Evolutionary conservation across 2,113 vertebrate species (phyloP).

Genomic region (Prochilodus magdalenae): DNA sequence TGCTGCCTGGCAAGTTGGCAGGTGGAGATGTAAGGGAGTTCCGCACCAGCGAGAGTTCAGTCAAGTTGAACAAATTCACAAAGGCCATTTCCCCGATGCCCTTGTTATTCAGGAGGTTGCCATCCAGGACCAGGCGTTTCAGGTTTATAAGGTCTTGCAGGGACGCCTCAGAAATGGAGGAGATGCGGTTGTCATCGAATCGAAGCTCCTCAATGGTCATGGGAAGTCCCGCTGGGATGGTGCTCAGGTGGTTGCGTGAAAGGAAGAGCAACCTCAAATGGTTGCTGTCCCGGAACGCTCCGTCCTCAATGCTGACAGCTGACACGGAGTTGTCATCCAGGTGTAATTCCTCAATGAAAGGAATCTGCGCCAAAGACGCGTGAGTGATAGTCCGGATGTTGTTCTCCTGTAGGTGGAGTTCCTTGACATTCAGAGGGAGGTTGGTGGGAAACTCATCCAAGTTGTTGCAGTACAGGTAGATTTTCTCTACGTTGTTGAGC

Average conservation of each 20-base stretch:
- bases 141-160: constrained; percentile 97
- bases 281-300: constrained; percentile 94
- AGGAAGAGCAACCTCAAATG: constrained; percentile 95
- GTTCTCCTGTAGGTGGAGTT: constrained; percentile 98
- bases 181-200: constrained; percentile 98
- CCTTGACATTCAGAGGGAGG: constrained; percentile 93
- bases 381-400: constrained; percentile 97
- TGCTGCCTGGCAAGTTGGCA: constrained; percentile 90
- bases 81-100: constrained; percentile 96
- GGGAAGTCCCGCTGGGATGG: constrained; percentile 94
- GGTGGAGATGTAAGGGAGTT: constrained; percentile 94
- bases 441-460: constrained; percentile 98
- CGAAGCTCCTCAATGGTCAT: constrained; percentile 97
- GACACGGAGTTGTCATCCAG: constrained; percentile 98
- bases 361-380: constrained; percentile 92
- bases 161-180: constrained; percentile 92
- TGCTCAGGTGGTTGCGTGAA: constrained; percentile 97
- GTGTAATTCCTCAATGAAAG: constrained; percentile 96
- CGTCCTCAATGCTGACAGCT: constrained; percentile 97
- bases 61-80: constrained; percentile 92
- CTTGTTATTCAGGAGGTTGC: constrained; percentile 95
- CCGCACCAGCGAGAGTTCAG: constrained; percentile 93
- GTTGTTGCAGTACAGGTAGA: constrained; percentile 98
- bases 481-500: constrained; percentile 92
- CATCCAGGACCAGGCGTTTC: constrained; percentile 95